These are phyloP conservation scores for Gulo gulo DNA, from an alignment of 2,113 vertebrate genomes.

Conservation along the genomic window DNA sequence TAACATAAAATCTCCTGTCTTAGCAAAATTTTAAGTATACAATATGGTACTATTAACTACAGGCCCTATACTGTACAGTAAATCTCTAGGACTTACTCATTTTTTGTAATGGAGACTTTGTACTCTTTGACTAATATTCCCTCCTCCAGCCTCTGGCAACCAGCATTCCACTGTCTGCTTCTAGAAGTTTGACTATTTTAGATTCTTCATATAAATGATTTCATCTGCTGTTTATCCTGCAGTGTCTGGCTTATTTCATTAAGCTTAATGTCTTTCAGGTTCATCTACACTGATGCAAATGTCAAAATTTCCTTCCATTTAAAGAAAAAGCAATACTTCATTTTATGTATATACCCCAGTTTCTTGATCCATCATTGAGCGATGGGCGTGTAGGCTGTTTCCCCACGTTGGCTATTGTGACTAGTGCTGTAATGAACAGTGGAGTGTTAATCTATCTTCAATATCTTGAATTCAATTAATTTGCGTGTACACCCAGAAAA, in stretches of 20 bases:
- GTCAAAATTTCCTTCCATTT: background rate
- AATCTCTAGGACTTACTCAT: background rate
- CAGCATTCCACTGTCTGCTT: background rate
- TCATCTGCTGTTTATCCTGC: background rate
- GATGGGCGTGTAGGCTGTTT: background rate
- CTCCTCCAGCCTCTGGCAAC: background rate
- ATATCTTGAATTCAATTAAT: background rate
- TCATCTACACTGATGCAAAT: background rate
- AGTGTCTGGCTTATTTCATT: background rate
- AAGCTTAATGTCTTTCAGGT: background rate
- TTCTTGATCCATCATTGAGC: background rate
- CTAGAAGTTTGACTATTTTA: background rate
- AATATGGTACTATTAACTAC: background rate
- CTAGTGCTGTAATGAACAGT: background rate
- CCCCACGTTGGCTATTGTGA: background rate
- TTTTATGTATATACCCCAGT: background rate
- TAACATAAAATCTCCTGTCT: background rate
- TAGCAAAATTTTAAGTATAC: background rate
- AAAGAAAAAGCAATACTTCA: background rate
- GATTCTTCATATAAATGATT: background rate
- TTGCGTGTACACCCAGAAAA: no score
- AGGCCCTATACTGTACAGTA: background rate
- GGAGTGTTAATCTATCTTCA: background rate
- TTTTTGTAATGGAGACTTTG: background rate
- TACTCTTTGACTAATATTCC: background rate